These are phyloP conservation scores for Peromyscus attwateri DNA, from an alignment of 2,797 vertebrate genomes.

Conservation along the genomic window DNA sequence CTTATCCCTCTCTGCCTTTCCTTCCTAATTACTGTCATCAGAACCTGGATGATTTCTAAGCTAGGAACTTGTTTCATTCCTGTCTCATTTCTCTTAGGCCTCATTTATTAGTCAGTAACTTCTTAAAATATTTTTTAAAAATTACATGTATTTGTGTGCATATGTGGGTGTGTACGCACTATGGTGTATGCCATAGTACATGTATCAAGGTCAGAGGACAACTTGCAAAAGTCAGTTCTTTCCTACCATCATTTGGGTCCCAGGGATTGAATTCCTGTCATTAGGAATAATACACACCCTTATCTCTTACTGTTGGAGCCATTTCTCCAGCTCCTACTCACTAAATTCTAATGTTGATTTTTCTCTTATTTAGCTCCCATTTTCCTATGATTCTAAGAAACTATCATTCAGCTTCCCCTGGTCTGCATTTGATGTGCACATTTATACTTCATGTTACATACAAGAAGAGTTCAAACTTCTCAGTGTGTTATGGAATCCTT, in stretches of 20 bases:
- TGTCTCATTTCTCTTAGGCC: not conserved
- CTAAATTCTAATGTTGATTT: conserved; percentile 28
- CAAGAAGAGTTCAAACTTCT: not conserved
- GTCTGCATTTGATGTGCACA: not conserved
- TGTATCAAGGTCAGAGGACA: not conserved
- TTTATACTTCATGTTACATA: not conserved
- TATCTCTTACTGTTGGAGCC: not conserved
- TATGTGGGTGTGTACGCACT: not conserved
- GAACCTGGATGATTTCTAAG: not conserved
- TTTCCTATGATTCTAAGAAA: not conserved
- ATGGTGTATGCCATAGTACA: no score
- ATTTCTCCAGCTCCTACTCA: not conserved
- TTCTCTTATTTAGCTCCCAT: not conserved
- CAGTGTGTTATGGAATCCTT: not conserved
- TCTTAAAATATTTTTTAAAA: not conserved
- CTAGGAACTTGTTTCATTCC: not conserved
- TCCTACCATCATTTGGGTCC: no score
- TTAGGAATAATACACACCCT: not conserved
- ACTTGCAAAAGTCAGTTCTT: no score
- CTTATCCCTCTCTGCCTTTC: not conserved
- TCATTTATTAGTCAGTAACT: not conserved
- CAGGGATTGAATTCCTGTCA: not conserved
- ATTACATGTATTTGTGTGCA: not conserved
- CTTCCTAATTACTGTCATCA: not conserved
- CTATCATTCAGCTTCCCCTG: not conserved